A percentile compares a stretch with the other conserved stretches of the same genome.
These are phyloP conservation scores for Brachionus paranguensis DNA, from an alignment of 1,140 invertebrate genomes.

Conservation along the genomic window DNA sequence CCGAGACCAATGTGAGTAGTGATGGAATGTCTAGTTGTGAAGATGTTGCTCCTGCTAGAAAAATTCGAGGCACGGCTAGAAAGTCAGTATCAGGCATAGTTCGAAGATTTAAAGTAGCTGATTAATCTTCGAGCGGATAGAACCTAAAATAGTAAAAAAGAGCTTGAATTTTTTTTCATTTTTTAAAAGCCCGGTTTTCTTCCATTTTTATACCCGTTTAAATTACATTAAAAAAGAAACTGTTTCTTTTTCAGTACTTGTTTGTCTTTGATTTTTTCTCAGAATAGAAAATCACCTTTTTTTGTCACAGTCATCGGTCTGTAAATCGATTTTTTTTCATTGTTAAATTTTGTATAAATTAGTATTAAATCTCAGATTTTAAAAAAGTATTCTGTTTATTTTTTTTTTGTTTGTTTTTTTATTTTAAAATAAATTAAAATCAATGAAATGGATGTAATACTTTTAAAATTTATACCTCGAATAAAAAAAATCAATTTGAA, in stretches of 20 bases:
- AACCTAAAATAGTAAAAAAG: no score
- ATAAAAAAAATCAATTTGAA: background rate
- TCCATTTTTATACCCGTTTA: background rate
- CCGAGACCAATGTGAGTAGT: background rate
- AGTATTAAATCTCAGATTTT: background rate
- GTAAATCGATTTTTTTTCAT: background rate
- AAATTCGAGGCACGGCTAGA: background rate
- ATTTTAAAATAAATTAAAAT: background rate
- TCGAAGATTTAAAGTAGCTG: background rate
- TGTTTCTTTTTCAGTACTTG: background rate
- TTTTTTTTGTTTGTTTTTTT: background rate
- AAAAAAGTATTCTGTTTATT: background rate
- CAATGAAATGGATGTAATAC: background rate
- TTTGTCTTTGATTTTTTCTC: background rate
- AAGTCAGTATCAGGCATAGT: background rate
- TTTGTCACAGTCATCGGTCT: background rate
- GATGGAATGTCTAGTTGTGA: background rate
- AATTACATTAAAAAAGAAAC: background rate
- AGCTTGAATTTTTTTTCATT: background rate
- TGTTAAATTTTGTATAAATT: background rate
- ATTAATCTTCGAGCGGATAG: background rate
- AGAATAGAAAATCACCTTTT: background rate
- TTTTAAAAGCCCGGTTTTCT: background rate
- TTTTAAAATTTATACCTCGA: background rate
- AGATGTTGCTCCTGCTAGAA: background rate